Base-by-base conservation (phyloP, 2,797 vertebrate genomes). In the Enteromius treurensis region DNA sequence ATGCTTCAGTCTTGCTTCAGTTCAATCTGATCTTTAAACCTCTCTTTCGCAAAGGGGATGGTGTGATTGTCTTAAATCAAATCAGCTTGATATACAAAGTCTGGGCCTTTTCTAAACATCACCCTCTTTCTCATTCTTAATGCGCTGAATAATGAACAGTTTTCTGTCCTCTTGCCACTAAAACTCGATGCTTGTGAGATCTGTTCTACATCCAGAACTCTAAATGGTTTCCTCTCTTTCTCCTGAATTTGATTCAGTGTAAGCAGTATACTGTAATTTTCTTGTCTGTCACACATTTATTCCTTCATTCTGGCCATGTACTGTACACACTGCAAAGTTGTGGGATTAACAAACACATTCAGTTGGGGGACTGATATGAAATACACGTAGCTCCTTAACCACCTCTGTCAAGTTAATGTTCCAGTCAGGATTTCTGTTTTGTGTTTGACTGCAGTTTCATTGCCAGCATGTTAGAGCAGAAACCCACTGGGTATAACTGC, bases 121-220 rank as follows among this genome's bases (percentile, higher is more conserved):
- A 73, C 26, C 15, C 29, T 70, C 49, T 73, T 77, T 70, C 14
- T 47, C 14, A 49, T 60, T 67, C 67, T 34, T 81, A 14, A 62
- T 45, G 69, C 34, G 77, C 83, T 40, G 53, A n/a, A 77, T 55
- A 40, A 77, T 45, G 6, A 70, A 76, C n/a, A 19, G 21, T 68
- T 79, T 79, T 9, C 45, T 45, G 45, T 78, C 19, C 60, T 79
- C 11, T 34, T 79, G 34, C 73, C 47, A 42, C 64, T 76, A 68
- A 80, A 68, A 14, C 62, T 29, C 4, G 1, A 34, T 58, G 84
- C 53, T 76, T 74, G 32, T 65, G 62, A 67, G 42, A 51, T 37
- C 15, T 79, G 71, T 42, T 68, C 21, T 13, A 26, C 45, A 19
- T 76, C 34, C 47, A 34, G 6, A 75, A 75, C 49, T 55, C 73